Evolutionary conservation across 64 coral and sea anemone species (phyloP), one percentile per base, ranked within the genome.

Genomic region (Hydrozoanthus tunicans): DNA sequence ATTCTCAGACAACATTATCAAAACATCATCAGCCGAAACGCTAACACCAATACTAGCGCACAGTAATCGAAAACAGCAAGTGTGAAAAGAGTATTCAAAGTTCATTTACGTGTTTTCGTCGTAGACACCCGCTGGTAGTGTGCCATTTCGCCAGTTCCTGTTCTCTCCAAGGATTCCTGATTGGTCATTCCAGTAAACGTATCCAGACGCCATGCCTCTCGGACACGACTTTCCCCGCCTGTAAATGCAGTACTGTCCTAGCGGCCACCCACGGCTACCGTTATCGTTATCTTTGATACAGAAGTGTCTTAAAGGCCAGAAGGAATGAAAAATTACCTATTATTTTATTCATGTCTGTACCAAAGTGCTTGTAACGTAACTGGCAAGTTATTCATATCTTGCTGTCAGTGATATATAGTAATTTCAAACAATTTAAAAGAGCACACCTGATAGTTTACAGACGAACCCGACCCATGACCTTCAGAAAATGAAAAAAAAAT

Each of bases 201-300:
- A 94, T 26, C 93, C 93, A 14, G 70, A 11, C 0, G 27, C 10
- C 78, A 94, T 67, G 5, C 92, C 93, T 26, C 8, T 54, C 12
- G 93, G 79, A 73, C 86, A 94, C 56, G 5, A 13, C 0, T 12
- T 7, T 7, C 88, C 93, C 6, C 77, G 25, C 58, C 79, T 23
- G 56, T 94, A 94, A 62, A 95, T 90, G 56, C 93, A 94, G 73
- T 94, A 94, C 70, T 90, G 88, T 14, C 93, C 93, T 64, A 11
- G 17, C 4, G 93, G 86, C 93, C 93, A 94, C 43, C 23, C 14
- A 70, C 53, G 68, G 51, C 88, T 60, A 14, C 24, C 61, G 3
- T 0, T 51, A 54, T 90, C 86, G n/a, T 73, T 72, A 11, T 70
- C 68, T 74, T 94, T 94, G 77, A 94, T 82, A 81, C 93, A 94